Percentiles rank a stretch among this genome's conserved stretches.
These are phyloP conservation scores for Pseudomyrmex pallidus DNA, from an alignment of 1,140 invertebrate species.

Conservation along the genomic window DNA sequence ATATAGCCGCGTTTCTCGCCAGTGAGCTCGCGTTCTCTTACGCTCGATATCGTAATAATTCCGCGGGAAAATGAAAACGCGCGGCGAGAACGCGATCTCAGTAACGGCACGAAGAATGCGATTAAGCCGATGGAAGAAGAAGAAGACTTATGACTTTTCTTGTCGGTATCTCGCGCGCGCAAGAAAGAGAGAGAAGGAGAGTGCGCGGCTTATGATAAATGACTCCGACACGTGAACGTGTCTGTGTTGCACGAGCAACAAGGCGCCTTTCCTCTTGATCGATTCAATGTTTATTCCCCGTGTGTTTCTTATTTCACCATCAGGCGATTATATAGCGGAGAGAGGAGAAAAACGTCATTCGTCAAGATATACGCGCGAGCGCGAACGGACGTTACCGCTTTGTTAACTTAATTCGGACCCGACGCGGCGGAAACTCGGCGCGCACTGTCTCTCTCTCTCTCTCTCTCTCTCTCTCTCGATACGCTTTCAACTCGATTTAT, in stretches of 20 bases:
- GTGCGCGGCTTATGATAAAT: constrained; percentile 23
- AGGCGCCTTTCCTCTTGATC: constrained; percentile 9
- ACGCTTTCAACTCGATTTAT: constrained; percentile 1
- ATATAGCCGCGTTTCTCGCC: no score
- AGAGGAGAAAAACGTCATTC: neutral
- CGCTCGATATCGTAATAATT: constrained; percentile 30
- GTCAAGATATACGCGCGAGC: neutral
- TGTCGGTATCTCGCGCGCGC: constrained; percentile 26
- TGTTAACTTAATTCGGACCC: constrained; percentile 30
- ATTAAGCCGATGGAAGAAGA: constrained; percentile 50
- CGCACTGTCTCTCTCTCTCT: no score
- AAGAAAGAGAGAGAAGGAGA: neutral
- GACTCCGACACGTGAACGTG: constrained; percentile 34
- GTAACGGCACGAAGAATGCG: constrained; percentile 16
- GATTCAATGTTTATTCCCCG: constrained; percentile 36
- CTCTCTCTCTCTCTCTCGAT: neutral
- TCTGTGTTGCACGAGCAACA: constrained; percentile 29
- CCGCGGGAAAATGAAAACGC: constrained; percentile 1
- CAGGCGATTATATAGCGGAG: neutral
- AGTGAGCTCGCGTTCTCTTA: neutral
- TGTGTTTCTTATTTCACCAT: neutral
- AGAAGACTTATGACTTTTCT: constrained; percentile 58
- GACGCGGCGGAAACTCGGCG: neutral
- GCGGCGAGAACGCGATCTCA: constrained; percentile 1
- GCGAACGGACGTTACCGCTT: constrained; percentile 11